Evolutionary conservation across 2,113 vertebrate species (phyloP), one percentile per base, ranked within the genome.

Genomic region (Perca fluviatilis): DNA sequence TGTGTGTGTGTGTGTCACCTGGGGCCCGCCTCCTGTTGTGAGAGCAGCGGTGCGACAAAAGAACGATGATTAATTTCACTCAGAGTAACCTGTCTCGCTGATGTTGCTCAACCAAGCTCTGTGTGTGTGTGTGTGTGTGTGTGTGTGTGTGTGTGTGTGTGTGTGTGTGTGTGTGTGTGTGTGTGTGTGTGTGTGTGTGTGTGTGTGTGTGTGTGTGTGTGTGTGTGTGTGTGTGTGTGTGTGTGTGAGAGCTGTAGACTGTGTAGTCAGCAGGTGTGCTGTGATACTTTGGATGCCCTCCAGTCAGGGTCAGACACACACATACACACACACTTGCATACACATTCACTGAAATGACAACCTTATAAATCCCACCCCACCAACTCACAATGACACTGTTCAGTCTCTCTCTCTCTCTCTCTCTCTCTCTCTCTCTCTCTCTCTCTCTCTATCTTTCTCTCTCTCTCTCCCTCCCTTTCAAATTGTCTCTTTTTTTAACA

Each of bases 31-130:
- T 92, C 91, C 90, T 93, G 90, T 91, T 91, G 88, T 79, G 89
- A 89, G 89, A 93, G 91, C 92, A 93, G 87, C 74, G 79, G 91
- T 88, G 92, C 88, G 82, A 91, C 83, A 90, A 93, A 89, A 90
- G 90, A 92, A 94, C 89, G 88, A 94, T 94, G 94, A 95, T 95
- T 95, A 94, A 95, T 95, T 94, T 95, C 93, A 86, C 92, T 91
- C 85, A 14, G 54, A 91, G 91, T 93, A 91, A 92, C 90, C 89
- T 85, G 90, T 91, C 88, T 90, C 67, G 46, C 88, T 89, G 83
- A 89, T 93, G 70, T 75, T 74, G 69, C 70, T 75, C 71, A 30
- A 66, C 68, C 51, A 30, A 60, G 19, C 50, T 84, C 47, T 46
- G 14, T 63, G 57, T 60, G 64, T 50, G 63, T 57, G 62, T 57